Percentiles rank a stretch among this genome's conserved stretches.
phyloP scores from a whole-genome alignment of 2,888 invertebrate species.

The Rhamnusium bicolor region DNA sequence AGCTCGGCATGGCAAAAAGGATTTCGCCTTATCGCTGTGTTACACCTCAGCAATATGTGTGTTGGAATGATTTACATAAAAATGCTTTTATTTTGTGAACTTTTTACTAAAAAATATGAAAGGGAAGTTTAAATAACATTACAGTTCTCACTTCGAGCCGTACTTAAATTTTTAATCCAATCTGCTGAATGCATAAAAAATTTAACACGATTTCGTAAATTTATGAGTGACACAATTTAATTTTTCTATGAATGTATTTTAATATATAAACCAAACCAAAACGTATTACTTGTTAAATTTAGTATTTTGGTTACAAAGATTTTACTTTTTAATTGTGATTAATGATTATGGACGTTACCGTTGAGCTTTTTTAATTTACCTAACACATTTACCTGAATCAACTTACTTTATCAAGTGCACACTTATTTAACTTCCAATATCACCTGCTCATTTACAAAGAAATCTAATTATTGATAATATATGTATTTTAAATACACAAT shows the following conservation, averaged over 20 bases:
- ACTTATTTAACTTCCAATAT: no score
- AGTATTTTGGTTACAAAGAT: no score
- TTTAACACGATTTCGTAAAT: neutral
- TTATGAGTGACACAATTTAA: neutral
- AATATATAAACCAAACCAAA: no score
- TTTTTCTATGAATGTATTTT: neutral
- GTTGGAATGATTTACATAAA: conserved; percentile 25
- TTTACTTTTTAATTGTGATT: no score
- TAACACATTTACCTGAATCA: no score
- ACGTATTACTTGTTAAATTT: no score
- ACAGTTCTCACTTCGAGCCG: neutral
- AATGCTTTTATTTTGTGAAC: conserved; percentile 23
- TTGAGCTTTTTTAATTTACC: no score
- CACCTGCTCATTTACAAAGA: no score
- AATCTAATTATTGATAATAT: no score
- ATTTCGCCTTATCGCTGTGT: conserved; percentile 5
- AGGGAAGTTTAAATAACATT: conserved; percentile 10
- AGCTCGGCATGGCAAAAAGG: conserved; percentile 1
- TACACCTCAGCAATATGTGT: conserved; percentile 23
- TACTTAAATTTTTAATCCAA: neutral
- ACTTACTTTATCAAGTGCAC: no score
- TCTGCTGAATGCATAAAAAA: neutral
- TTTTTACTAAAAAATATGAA: conserved; percentile 18
- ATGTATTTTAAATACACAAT: no score
- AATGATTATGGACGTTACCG: no score